phyloP scores from a whole-genome alignment of 2,888 invertebrate genomes.

The Drosophila tripunctata region DNA sequence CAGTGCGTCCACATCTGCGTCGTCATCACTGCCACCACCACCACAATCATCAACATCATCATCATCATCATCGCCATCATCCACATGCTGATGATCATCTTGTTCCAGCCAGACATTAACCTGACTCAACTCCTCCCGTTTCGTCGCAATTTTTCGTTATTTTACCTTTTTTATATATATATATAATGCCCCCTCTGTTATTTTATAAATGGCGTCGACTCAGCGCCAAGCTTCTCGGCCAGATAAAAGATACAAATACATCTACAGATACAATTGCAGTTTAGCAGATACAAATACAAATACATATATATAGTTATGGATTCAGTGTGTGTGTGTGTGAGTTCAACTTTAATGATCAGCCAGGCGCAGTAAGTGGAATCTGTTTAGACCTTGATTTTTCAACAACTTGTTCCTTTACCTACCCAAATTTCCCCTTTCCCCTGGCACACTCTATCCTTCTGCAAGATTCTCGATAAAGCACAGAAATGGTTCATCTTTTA shows the following conservation, averaged over 20 bases:
- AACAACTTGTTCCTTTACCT: slow-evolving; percentile 6
- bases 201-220: slow-evolving; percentile 38
- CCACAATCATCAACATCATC: slow-evolving; percentile 7
- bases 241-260: slow-evolving; percentile 13
- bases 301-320: slow-evolving; percentile 16
- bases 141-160: slow-evolving; percentile 14
- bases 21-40: slow-evolving; percentile 67
- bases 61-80: slow-evolving; percentile 9
- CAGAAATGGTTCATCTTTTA: too few species aligned
- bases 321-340: slow-evolving; percentile 28
- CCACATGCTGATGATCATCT: slow-evolving; percentile 1
- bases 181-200: not conserved
- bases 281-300: slow-evolving; percentile 10
- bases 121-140: slow-evolving; percentile 36
- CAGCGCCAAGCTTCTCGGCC: slow-evolving; percentile 43
- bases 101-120: slow-evolving; percentile 50
- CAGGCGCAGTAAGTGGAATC: slow-evolving; percentile 34
- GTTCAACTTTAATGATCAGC: slow-evolving; percentile 67
- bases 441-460: not conserved
- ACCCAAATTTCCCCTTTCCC: not conserved
- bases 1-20: slow-evolving; percentile 81
- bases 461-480: too few species aligned
- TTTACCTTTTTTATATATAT: slow-evolving; percentile 1
- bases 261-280: not conserved
- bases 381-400: slow-evolving; percentile 56